Conservation (phyloP, 2,797 vertebrate genomes). For the Acropternis orthonyx region DNA sequence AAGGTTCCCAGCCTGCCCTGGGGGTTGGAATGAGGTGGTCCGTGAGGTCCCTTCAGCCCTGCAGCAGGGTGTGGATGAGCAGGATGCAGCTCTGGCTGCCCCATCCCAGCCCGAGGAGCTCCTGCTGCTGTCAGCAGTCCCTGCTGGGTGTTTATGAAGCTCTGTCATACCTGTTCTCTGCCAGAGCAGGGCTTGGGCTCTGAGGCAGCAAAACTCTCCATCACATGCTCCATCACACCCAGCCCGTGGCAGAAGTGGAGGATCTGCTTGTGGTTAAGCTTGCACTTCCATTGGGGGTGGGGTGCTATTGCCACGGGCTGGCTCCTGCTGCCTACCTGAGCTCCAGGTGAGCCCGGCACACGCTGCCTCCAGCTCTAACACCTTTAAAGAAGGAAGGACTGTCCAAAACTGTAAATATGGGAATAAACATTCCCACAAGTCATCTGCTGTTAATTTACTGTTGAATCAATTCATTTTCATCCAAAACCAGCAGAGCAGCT, state of each 20-base stretch:
- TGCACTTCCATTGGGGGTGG: not conserved
- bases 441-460: constrained; percentile 63
- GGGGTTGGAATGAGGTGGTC: not conserved
- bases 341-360: not conserved
- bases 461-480: constrained; percentile 59
- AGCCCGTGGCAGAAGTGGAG: not conserved
- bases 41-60: not conserved
- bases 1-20: not conserved
- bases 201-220: not conserved
- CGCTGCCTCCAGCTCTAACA: not conserved
- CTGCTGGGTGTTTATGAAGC: too few species aligned
- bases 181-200: not conserved
- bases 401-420: not conserved
- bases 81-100: not conserved
- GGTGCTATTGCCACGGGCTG: not conserved
- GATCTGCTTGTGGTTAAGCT: not conserved
- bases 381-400: not conserved
- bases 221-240: not conserved
- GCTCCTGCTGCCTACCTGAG: not conserved
- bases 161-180: not conserved
- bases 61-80: not conserved
- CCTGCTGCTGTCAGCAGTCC: too few species aligned
- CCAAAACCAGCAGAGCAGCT: constrained; percentile 47
- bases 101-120: too few species aligned
- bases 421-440: constrained; percentile 1